Percentiles rank a stretch among this genome's conserved stretches.
Evolutionary conservation across 2,797 vertebrate genomes (phyloP).

Genomic region (Selene dorsalis): DNA sequence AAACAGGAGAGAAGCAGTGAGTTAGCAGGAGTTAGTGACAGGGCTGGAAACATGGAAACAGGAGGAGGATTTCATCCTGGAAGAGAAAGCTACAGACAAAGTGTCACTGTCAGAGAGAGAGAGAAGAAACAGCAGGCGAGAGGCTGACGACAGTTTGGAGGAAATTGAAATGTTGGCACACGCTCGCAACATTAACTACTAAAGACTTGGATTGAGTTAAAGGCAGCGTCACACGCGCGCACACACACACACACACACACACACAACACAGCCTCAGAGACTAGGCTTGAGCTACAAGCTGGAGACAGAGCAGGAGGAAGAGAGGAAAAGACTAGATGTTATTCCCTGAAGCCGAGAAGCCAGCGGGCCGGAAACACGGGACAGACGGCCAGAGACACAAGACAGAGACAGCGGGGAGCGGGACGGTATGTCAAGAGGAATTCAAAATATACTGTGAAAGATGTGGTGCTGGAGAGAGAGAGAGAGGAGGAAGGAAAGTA

Average conservation of each 20-base stretch:
- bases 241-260: too few species aligned
- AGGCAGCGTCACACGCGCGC: constrained; percentile 44
- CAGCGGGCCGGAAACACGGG: constrained; percentile 34
- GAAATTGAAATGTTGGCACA: constrained; percentile 55
- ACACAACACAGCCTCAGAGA: constrained; percentile 35
- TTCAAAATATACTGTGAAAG: constrained; percentile 39
- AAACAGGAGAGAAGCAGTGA: constrained; percentile 41
- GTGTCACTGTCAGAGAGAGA: constrained; percentile 39
- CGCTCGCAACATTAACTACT: constrained; percentile 27
- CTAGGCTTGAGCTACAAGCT: constrained; percentile 41
- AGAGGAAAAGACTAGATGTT: constrained; percentile 48
- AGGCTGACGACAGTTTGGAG: constrained; percentile 38
- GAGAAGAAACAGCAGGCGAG: constrained; percentile 36
- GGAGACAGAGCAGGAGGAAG: constrained; percentile 20
- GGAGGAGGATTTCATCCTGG: constrained; percentile 62
- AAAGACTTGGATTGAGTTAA: constrained; percentile 34
- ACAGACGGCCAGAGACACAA: constrained; percentile 32
- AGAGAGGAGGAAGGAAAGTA: constrained; percentile 3
- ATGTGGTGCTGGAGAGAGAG: constrained; percentile 32
- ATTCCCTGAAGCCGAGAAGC: constrained; percentile 45
- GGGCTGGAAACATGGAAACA: constrained; percentile 49
- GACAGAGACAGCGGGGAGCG: constrained; percentile 52
- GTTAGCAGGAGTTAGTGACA: constrained; percentile 16
- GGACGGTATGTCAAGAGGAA: constrained; percentile 40
- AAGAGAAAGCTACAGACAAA: constrained; percentile 54